Percentiles rank a stretch among this genome's conserved stretches.
These are phyloP conservation scores for Bradypodion ventrale DNA, from an alignment of 2,797 vertebrate genomes.

Conservation along the genomic window DNA sequence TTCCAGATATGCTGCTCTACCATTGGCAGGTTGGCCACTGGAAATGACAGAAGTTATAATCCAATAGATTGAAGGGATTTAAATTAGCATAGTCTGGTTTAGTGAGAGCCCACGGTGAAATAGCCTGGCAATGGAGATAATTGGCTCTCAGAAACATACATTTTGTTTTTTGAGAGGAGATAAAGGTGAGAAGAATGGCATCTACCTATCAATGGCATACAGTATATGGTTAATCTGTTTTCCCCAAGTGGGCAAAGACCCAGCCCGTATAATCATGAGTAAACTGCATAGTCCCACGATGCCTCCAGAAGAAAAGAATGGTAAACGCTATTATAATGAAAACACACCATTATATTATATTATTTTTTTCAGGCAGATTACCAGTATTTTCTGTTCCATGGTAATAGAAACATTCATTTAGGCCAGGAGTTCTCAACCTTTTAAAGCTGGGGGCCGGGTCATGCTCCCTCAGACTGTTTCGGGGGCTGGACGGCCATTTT, in stretches of 20 bases:
- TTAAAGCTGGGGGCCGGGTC: no score
- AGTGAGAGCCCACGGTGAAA: not conserved
- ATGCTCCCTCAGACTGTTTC: no score
- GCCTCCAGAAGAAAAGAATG: no score
- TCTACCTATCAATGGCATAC: not conserved
- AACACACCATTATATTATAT: no score
- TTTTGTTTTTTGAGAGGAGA: not conserved
- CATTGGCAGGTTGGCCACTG: not conserved
- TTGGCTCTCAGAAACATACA: not conserved
- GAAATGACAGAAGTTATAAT: not conserved
- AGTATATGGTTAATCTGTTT: no score
- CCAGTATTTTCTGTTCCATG: not conserved
- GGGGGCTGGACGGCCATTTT: no score
- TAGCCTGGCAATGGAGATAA: not conserved
- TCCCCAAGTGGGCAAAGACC: no score
- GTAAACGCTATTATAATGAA: no score
- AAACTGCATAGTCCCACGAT: no score
- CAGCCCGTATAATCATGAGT: no score
- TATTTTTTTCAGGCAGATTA: not conserved
- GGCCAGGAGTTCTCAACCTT: no score
- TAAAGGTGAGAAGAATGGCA: not conserved
- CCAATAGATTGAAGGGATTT: not conserved
- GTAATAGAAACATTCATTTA: slow-evolving; percentile 4
- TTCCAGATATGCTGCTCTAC: not conserved
- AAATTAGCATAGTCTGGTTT: not conserved